Percentiles rank a stretch among this genome's conserved stretches.
phyloP scores from a whole-genome alignment of 1,140 invertebrate genomes.

The Brachionus angularis region DNA sequence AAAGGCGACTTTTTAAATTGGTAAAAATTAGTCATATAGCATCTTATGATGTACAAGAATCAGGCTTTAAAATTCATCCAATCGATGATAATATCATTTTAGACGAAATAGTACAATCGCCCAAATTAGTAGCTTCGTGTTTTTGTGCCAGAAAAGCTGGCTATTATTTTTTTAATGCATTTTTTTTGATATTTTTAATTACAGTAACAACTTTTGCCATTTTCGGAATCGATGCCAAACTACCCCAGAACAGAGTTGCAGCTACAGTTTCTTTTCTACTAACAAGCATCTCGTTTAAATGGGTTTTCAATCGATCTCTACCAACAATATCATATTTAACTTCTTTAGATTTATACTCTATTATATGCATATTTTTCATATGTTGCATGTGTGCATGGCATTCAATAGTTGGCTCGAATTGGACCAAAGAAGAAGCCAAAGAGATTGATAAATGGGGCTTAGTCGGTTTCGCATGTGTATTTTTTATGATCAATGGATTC shows the following conservation, averaged over 20 bases:
- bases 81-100: too few relatives aligned
- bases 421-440: not conserved
- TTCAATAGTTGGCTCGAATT: slow-evolving; percentile 19
- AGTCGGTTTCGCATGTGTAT: not conserved
- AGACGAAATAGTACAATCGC: not conserved
- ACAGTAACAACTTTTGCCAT: slow-evolving; percentile 24
- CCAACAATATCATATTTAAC: slow-evolving; percentile 43
- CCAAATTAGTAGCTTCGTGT: slow-evolving; percentile 40
- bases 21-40: slow-evolving; percentile 1
- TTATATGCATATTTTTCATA: slow-evolving; percentile 29
- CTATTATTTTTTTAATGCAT: slow-evolving; percentile 38
- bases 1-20: slow-evolving; percentile 24
- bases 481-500: not conserved
- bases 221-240: slow-evolving; percentile 54
- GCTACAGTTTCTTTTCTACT: slow-evolving; percentile 8
- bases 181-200: slow-evolving; percentile 26
- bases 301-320: slow-evolving; percentile 14
- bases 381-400: slow-evolving; percentile 10
- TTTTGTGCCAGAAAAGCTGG: slow-evolving; percentile 7
- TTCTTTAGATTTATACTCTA: slow-evolving; percentile 31
- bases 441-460: slow-evolving; percentile 20
- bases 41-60: too few relatives aligned
- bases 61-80: too few relatives aligned
- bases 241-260: slow-evolving; percentile 50
- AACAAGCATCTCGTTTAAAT: slow-evolving; percentile 20